Evolutionary conservation across 2,888 invertebrate species (phyloP).

Genomic region (Oxyscelio sp.): DNA sequence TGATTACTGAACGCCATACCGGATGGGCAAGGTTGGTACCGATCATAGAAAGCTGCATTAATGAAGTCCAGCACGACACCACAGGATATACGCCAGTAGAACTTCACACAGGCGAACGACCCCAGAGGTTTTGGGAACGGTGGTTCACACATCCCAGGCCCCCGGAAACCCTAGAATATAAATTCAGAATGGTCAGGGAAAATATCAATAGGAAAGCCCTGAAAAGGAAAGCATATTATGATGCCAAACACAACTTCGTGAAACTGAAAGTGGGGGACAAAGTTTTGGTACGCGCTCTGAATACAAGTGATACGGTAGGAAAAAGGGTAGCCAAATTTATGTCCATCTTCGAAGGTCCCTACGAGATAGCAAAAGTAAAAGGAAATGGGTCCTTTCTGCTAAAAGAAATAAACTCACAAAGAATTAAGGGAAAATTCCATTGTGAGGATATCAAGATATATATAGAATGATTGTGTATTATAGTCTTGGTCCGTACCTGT

Average conservation of each 20-base stretch:
- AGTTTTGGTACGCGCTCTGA: conserved; percentile 28
- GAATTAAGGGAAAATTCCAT: too few relatives aligned
- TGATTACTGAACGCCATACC: neutral
- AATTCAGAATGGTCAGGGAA: too few relatives aligned
- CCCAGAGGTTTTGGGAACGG: neutral
- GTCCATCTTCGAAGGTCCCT: conserved; percentile 50
- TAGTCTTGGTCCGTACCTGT: too few relatives aligned
- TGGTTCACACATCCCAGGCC: neutral
- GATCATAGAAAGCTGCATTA: neutral
- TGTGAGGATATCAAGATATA: too few relatives aligned
- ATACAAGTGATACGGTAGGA: conserved; percentile 6
- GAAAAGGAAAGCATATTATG: neutral
- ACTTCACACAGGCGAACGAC: neutral
- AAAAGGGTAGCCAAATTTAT: conserved; percentile 50
- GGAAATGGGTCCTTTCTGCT: too few relatives aligned
- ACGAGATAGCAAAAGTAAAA: conserved; percentile 1
- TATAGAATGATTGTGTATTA: too few relatives aligned
- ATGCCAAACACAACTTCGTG: neutral
- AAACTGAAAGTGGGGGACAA: conserved; percentile 11
- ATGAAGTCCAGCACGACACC: conserved; percentile 6
- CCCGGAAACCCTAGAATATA: too few relatives aligned
- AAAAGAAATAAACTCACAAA: too few relatives aligned
- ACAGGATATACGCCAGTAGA: neutral
- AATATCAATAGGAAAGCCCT: too few relatives aligned
- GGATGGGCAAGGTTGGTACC: neutral